Percentiles rank a stretch among this genome's conserved stretches.
phyloP scores from a whole-genome alignment of 2,113 vertebrate genomes.

The Anoplopoma fimbria region DNA sequence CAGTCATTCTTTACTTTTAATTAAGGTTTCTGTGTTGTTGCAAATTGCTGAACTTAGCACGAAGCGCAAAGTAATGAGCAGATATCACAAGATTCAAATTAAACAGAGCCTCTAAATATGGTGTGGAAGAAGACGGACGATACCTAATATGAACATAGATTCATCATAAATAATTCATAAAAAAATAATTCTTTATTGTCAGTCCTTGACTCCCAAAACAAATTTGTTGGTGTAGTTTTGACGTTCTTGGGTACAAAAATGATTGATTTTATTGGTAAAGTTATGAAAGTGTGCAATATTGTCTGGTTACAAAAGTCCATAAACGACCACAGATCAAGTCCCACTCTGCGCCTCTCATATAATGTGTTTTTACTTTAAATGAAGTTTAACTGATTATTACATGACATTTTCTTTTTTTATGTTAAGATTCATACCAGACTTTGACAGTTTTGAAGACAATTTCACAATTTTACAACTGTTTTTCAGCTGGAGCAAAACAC shows the following conservation, averaged over 20 bases:
- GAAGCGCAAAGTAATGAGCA: not conserved
- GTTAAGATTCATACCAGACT: too few relatives aligned
- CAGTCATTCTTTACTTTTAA: constrained; percentile 13
- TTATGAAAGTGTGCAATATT: not conserved
- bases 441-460: not conserved
- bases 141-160: not conserved
- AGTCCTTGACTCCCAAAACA: too few relatives aligned
- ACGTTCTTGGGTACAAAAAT: not conserved
- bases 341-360: too few relatives aligned
- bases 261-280: too few relatives aligned
- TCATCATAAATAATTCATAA: not conserved
- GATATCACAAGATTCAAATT: not conserved
- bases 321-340: too few relatives aligned
- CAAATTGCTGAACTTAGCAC: constrained; percentile 11
- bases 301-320: too few relatives aligned
- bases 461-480: not conserved
- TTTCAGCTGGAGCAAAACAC: not conserved
- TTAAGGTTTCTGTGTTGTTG: constrained; percentile 11
- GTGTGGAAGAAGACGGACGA: not conserved
- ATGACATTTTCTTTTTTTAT: too few relatives aligned
- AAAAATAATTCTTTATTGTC: not conserved
- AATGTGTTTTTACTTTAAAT: too few relatives aligned
- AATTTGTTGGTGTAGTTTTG: too few relatives aligned
- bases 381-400: too few relatives aligned
- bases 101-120: not conserved